A percentile compares a stretch with the other conserved stretches of the same genome.
Evolutionary conservation across 2,797 vertebrate genomes (phyloP).

Genomic region (Halcyon leucocephala): DNA sequence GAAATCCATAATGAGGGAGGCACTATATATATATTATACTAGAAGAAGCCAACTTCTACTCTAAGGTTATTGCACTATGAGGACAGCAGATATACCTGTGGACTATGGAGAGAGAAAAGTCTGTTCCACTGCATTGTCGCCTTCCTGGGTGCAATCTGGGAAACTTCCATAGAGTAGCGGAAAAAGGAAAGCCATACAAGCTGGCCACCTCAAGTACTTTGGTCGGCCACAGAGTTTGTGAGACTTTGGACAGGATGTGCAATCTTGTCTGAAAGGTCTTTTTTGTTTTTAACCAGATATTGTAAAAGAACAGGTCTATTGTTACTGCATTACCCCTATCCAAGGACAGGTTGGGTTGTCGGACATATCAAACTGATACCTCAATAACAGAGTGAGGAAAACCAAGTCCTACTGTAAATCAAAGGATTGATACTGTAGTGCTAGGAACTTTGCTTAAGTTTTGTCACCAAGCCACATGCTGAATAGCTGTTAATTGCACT

Average conservation of each 20-base stretch:
- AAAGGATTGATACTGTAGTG: not conserved
- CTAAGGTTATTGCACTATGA: not conserved
- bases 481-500: constrained; percentile 59
- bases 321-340: not conserved
- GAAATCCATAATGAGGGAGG: not conserved
- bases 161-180: not conserved
- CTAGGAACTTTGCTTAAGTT: not conserved
- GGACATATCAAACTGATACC: not conserved
- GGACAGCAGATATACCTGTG: not conserved
- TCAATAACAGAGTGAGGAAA: not conserved
- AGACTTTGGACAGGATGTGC: not conserved
- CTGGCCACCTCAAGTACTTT: not conserved
- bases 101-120: not conserved
- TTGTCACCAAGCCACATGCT: not conserved
- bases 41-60: not conserved
- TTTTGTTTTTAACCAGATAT: not conserved
- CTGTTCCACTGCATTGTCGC: not conserved
- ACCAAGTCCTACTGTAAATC: not conserved
- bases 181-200: not conserved
- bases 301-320: not conserved
- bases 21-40: too few relatives aligned
- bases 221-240: not conserved
- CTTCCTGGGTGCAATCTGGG: not conserved
- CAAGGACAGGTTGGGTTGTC: not conserved
- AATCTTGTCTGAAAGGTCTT: not conserved